Evolutionary conservation across 2,888 invertebrate genomes (phyloP).

Genomic region (Heterodera filipjevi): DNA sequence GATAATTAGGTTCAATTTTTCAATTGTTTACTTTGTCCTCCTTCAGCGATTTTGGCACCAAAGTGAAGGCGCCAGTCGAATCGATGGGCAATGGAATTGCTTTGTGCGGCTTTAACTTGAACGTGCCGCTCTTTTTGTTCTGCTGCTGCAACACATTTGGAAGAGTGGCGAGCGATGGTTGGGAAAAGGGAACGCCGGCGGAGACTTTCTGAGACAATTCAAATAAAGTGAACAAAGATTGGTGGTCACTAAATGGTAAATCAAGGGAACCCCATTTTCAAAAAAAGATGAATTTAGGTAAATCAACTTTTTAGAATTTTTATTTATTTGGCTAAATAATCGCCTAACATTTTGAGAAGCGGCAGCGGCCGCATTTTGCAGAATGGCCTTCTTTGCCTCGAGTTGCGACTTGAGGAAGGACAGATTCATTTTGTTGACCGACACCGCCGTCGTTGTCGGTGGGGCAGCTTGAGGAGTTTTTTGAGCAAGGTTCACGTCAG

Average conservation of each 20-base stretch:
- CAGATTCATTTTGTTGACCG: constrained; percentile 47
- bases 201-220: not conserved
- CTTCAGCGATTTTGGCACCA: constrained; percentile 57
- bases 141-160: not conserved
- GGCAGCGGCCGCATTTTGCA: constrained; percentile 34
- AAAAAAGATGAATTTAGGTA: too few species aligned
- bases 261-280: too few species aligned
- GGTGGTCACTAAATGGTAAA: too few species aligned
- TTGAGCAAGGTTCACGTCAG: not conserved
- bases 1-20: too few species aligned
- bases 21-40: constrained; percentile 53
- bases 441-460: not conserved
- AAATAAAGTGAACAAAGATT: too few species aligned
- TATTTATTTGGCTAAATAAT: not conserved
- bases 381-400: constrained; percentile 51
- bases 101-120: constrained; percentile 42
- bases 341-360: constrained; percentile 10
- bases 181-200: not conserved
- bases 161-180: not conserved
- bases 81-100: constrained; percentile 43
- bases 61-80: constrained; percentile 45
- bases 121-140: not conserved
- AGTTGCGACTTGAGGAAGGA: constrained; percentile 59
- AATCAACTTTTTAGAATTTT: too few species aligned
- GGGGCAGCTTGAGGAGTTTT: not conserved